A percentile compares a stretch with the other conserved stretches of the same genome.
Conservation (phyloP, 2,888 invertebrate species). For the Helleia helle region DNA sequence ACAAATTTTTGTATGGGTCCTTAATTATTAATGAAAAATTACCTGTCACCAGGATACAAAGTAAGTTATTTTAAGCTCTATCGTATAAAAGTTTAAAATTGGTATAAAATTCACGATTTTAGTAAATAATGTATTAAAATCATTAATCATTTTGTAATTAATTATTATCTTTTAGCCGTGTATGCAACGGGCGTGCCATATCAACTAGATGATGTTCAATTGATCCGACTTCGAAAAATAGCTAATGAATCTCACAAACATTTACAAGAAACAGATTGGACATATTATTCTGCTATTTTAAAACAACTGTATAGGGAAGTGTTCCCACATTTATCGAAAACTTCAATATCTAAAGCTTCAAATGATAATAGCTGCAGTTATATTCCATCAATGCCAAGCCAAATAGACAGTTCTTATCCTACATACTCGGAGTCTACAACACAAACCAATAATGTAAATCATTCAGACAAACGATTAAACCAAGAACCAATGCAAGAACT, state of each 20-base stretch:
- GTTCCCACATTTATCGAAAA: background rate
- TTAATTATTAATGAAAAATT: slow-evolving; percentile 85
- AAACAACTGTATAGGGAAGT: slow-evolving; percentile 4
- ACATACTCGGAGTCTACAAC: background rate
- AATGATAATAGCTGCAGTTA: background rate
- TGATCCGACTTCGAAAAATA: background rate
- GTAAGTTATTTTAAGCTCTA: slow-evolving; percentile 76
- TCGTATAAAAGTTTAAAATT: no score
- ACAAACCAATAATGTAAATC: background rate
- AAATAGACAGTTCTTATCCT: background rate
- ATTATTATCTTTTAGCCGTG: background rate
- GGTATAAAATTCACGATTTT: no score
- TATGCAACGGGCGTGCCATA: slow-evolving; percentile 6
- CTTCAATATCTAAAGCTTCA: background rate
- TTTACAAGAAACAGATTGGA: slow-evolving; percentile 1
- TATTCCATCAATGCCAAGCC: background rate
- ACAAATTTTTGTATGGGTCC: slow-evolving; percentile 80
- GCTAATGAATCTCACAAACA: background rate
- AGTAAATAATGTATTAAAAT: background rate
- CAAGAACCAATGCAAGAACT: background rate
- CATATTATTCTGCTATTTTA: background rate
- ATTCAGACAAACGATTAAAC: background rate
- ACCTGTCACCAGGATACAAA: slow-evolving; percentile 83
- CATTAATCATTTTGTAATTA: background rate
- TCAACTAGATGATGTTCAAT: slow-evolving; percentile 3